Conservation (phyloP, 2,113 vertebrate species). For the Corvus hawaiiensis region DNA sequence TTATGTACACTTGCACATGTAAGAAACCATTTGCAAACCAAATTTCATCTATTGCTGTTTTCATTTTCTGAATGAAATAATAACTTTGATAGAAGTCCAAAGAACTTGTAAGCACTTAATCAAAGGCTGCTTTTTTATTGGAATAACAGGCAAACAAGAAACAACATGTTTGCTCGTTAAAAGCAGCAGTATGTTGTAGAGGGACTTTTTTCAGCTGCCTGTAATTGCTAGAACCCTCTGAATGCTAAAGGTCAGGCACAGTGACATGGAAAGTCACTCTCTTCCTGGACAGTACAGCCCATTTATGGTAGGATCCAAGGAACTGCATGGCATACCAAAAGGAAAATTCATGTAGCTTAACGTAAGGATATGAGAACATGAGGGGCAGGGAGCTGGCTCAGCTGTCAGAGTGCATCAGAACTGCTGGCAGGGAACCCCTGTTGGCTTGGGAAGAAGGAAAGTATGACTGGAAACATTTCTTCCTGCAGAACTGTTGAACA, state of each 20-base stretch:
- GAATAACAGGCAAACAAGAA: background rate
- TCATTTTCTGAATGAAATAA: background rate
- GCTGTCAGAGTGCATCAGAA: background rate
- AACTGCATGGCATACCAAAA: background rate
- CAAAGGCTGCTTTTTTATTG: background rate
- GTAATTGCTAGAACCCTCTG: background rate
- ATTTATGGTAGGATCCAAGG: background rate
- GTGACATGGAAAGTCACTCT: background rate
- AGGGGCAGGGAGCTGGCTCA: background rate
- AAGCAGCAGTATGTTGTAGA: background rate
- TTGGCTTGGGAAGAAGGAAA: constrained; percentile 16
- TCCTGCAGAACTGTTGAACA: background rate
- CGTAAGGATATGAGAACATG: background rate
- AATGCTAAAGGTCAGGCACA: background rate
- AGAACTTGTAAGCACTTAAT: background rate
- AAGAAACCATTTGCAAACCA: background rate
- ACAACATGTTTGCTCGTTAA: background rate
- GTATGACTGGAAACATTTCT: background rate
- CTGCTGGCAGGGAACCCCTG: background rate
- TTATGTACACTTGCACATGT: background rate
- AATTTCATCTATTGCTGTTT: background rate
- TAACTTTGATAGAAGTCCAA: background rate
- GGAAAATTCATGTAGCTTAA: constrained; percentile 8
- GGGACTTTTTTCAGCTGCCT: background rate
- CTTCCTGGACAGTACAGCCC: background rate